These are phyloP conservation scores for Polydesmus complanatus DNA, from an alignment of 2,888 invertebrate species.

Conservation along the genomic window DNA sequence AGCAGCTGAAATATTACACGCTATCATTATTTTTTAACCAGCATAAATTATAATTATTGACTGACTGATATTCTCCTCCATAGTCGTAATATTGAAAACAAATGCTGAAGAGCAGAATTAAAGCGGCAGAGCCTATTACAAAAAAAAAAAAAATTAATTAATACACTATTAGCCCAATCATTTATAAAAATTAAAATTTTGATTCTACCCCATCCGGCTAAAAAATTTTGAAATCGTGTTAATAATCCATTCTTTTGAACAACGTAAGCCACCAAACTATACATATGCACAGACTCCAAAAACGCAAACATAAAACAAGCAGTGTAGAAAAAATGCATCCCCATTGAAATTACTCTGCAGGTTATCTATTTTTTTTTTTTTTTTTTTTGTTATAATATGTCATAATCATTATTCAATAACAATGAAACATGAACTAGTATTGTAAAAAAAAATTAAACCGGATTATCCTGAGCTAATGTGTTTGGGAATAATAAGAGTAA, in stretches of 20 bases:
- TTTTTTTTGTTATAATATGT: no score
- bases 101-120: slow-evolving; percentile 23
- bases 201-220: slow-evolving; percentile 24
- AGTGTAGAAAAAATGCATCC: slow-evolving; percentile 26
- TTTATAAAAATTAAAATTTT: background rate
- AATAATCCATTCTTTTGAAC: slow-evolving; percentile 25
- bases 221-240: slow-evolving; percentile 23
- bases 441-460: slow-evolving; percentile 17
- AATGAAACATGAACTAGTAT: background rate
- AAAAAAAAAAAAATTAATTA: slow-evolving; percentile 3
- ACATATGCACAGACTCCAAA: slow-evolving; percentile 26
- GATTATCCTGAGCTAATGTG: slow-evolving; percentile 18
- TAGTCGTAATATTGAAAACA: slow-evolving; percentile 25
- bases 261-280: slow-evolving; percentile 25
- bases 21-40: background rate
- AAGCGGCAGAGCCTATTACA: slow-evolving; percentile 17
- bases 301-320: slow-evolving; percentile 27
- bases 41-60: slow-evolving; percentile 1
- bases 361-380: no score
- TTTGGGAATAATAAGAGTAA: slow-evolving; percentile 23
- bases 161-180: background rate
- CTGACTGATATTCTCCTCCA: slow-evolving; percentile 25
- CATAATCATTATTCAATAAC: background rate
- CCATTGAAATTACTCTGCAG: slow-evolving; percentile 23
- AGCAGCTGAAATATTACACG: slow-evolving; percentile 22